Evolutionary conservation across 2,113 vertebrate genomes (phyloP).

Genomic region (Poeciliopsis turrubarensis): DNA sequence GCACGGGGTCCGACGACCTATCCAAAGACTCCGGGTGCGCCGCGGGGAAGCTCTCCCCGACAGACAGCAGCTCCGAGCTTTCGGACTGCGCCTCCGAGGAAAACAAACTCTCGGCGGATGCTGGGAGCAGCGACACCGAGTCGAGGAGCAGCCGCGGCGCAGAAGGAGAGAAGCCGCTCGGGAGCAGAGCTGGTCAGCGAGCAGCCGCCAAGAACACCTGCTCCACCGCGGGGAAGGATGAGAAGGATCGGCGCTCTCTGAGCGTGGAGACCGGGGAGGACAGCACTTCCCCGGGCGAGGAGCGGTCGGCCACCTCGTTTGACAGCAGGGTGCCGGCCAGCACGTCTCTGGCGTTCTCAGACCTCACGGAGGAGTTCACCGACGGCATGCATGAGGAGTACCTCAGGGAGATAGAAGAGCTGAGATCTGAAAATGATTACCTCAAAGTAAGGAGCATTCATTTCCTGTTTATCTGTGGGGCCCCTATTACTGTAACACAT

Average conservation of each 20-base stretch:
- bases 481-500: no score
- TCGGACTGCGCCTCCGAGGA: conserved; percentile 94
- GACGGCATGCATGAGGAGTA: conserved; percentile 90
- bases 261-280: conserved; percentile 73
- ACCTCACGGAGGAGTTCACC: conserved; percentile 94
- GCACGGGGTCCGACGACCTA: conserved; percentile 76
- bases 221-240: conserved; percentile 69
- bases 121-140: conserved; percentile 84
- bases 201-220: conserved; percentile 36
- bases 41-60: conserved; percentile 82
- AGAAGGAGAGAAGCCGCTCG: conserved; percentile 64
- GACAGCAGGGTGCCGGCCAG: conserved; percentile 90
- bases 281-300: conserved; percentile 83
- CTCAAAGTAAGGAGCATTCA: conserved; percentile 87
- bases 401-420: conserved; percentile 91
- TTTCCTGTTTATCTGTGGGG: background rate
- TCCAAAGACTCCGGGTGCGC: conserved; percentile 81
- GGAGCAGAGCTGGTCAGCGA: conserved; percentile 32
- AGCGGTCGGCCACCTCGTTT: conserved; percentile 85
- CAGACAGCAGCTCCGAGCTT: conserved; percentile 92
- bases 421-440: conserved; percentile 97
- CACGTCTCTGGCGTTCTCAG: conserved; percentile 94
- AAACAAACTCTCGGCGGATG: conserved; percentile 86
- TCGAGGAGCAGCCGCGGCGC: conserved; percentile 77
- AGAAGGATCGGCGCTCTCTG: conserved; percentile 72